Evolutionary conservation across 2,113 vertebrate species (phyloP).

Genomic region (Atherinomorus stipes): DNA sequence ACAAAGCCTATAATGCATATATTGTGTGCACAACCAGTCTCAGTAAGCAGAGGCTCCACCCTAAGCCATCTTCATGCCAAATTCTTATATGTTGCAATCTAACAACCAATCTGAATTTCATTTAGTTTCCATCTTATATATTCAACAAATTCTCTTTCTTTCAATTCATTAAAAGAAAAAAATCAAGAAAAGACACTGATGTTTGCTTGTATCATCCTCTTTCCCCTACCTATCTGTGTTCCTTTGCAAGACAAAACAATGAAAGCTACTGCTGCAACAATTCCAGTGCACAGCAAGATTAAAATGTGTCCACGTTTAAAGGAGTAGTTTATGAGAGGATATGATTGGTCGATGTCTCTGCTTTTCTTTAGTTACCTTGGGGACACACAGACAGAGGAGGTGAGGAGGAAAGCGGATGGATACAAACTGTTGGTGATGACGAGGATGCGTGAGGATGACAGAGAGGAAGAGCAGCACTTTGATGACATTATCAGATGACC

Average conservation of each 20-base stretch:
- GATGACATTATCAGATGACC: conserved; percentile 59
- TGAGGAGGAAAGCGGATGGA: conserved; percentile 63
- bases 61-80: conserved; percentile 67
- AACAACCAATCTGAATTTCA: conserved; percentile 54
- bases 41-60: conserved; percentile 69
- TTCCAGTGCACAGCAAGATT: neutral
- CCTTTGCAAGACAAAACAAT: conserved; percentile 25
- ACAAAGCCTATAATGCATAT: conserved; percentile 13
- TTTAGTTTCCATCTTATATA: conserved; percentile 6
- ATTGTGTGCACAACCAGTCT: conserved; percentile 63
- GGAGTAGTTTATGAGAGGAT: neutral
- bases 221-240: conserved; percentile 62
- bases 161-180: conserved; percentile 18
- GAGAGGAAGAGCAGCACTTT: conserved; percentile 72
- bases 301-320: neutral
- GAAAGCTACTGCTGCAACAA: conserved; percentile 14
- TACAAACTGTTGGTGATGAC: conserved; percentile 65
- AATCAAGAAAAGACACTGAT: conserved; percentile 7
- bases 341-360: conserved; percentile 11
- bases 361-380: conserved; percentile 16
- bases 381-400: conserved; percentile 52
- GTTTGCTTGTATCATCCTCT: conserved; percentile 69
- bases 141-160: conserved; percentile 38
- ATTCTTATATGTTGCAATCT: conserved; percentile 33
- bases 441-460: conserved; percentile 53